Base-by-base conservation (phyloP, 2,113 vertebrate genomes). In the Scatophagus argus region DNA sequence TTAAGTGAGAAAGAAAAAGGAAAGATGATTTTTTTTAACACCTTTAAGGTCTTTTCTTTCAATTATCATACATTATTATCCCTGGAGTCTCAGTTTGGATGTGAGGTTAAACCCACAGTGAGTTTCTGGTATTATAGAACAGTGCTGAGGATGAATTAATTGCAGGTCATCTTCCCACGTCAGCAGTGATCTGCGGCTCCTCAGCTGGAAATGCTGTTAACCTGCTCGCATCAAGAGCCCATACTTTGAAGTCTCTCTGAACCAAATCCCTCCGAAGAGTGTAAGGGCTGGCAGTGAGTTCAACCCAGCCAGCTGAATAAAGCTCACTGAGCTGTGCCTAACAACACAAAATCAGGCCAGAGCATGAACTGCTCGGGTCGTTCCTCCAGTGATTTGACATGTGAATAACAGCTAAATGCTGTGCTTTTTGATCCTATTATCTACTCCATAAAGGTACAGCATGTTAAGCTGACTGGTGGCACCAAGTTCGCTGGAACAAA, bases 241-340 rank as follows among this genome's bases (percentile, higher is more conserved):
- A 70, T 14, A 64, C 85, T 88, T 77, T 88, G 59, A 88, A 84
- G 78, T 73, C 60, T 74, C 58, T 49, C 17, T 34, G 46, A 74
- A 63, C 58, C 44, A 67, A 82, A 82, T 71, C 80, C 77, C 10
- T 69, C 19, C 5, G 2, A 65, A 34, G 19, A 38, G 41, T 2
- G 17, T 2, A 19, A 51, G 58, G 58, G 39, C 17, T 4, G 61
- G 43, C 71, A 31, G 27, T 1, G 52, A 62, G 58, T 60, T 85
- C 71, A 67, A 25, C 60, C 77, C 52, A 49, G 67, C 56, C 74
- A 32, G 56, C 60, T 68, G 49, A 71, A 81, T 56, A 7, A 49
- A 32, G 27, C 41, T 56, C 54, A 39, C 66, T 34, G 39, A 82
- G 61, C 71, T 73, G 79, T 56, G 55, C 41, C 55, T 34, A 67